These are phyloP conservation scores for Orchestia grillus DNA, from an alignment of 1,140 invertebrate species.

Conservation along the genomic window DNA sequence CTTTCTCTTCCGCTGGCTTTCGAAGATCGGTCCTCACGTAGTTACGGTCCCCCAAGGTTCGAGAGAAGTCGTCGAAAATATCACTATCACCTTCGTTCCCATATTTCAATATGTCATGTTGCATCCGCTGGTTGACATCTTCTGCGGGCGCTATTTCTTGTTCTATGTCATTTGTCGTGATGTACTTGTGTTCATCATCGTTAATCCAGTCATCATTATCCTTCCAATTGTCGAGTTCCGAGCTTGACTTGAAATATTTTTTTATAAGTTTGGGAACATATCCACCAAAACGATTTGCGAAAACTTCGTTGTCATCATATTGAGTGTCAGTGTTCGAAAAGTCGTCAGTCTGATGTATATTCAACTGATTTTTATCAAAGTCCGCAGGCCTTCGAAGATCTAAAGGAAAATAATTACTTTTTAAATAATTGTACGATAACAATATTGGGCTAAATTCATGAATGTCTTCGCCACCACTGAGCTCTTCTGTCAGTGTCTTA, in stretches of 20 bases:
- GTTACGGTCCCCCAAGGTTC: neutral
- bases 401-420: neutral
- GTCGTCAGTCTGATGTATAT: neutral
- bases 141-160: neutral
- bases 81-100: neutral
- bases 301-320: neutral
- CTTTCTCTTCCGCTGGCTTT: neutral
- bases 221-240: neutral
- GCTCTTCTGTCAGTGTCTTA: neutral
- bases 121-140: too few relatives aligned
- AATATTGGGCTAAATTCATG: neutral
- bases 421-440: neutral
- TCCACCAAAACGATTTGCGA: neutral
- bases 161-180: neutral
- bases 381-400: neutral
- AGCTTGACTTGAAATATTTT: neutral
- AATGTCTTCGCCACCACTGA: neutral
- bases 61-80: neutral
- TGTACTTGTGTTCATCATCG: neutral
- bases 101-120: neutral
- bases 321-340: neutral
- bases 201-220: neutral
- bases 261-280: constrained; percentile 4
- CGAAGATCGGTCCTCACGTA: neutral
- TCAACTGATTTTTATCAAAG: neutral